Conservation (phyloP, 2,888 invertebrate species). For the Smittia sp. region DNA sequence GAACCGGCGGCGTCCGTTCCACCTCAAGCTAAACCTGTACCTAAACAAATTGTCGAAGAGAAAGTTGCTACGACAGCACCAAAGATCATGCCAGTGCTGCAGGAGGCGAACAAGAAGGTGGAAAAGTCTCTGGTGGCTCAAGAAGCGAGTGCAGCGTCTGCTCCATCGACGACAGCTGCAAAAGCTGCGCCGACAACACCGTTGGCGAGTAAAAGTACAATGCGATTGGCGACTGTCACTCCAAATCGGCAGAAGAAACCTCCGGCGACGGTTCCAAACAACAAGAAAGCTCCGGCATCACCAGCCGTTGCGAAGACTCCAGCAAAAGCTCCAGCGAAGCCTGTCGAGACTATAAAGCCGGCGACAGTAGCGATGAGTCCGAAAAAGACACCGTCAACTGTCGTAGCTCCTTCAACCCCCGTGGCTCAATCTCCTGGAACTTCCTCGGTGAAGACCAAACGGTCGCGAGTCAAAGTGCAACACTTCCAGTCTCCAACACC, state of each 20-base stretch:
- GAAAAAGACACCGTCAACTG: neutral
- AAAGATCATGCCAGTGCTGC: neutral
- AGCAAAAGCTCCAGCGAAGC: neutral
- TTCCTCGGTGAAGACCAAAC: slow-evolving; percentile 46
- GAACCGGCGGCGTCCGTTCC: slow-evolving; percentile 43
- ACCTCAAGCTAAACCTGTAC: slow-evolving; percentile 30
- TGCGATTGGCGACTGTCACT: slow-evolving; percentile 38
- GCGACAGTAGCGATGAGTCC: neutral
- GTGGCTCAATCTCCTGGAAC: slow-evolving; percentile 46
- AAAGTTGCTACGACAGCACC: neutral
- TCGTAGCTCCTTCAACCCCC: slow-evolving; percentile 46
- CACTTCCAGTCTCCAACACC: slow-evolving; percentile 80
- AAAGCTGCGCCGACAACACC: neutral
- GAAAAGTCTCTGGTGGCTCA: slow-evolving; percentile 3
- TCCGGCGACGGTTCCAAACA: slow-evolving; percentile 12
- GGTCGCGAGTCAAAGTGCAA: slow-evolving; percentile 55
- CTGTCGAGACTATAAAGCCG: neutral
- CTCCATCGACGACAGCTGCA: neutral
- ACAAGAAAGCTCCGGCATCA: neutral
- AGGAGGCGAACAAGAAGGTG: neutral
- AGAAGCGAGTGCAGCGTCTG: neutral
- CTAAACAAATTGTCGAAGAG: slow-evolving; percentile 18
- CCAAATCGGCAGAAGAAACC: slow-evolving; percentile 11
- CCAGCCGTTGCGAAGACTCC: slow-evolving; percentile 1
- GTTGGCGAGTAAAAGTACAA: slow-evolving; percentile 16